phyloP scores from a whole-genome alignment of 2,888 invertebrate genomes.

The Protonemura montana region DNA sequence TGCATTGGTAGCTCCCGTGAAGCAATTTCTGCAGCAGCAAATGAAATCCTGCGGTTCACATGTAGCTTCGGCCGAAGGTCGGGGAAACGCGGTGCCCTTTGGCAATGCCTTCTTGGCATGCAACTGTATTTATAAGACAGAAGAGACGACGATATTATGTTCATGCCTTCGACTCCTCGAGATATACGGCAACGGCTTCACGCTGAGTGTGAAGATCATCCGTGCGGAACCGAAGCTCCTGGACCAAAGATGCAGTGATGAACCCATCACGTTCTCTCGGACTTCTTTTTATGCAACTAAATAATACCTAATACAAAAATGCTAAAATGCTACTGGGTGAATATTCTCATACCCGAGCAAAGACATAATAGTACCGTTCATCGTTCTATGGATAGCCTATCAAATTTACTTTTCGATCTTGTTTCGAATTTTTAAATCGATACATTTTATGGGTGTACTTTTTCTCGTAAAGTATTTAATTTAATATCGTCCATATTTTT shows the following conservation, averaged over 20 bases:
- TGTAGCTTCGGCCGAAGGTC: not conserved
- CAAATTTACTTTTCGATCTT: not conserved
- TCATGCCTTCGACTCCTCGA: not conserved
- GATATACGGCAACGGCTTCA: not conserved
- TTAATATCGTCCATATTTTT: not conserved
- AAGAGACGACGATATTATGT: not conserved
- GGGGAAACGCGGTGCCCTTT: not conserved
- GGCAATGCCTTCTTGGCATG: not conserved
- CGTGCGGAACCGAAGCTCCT: constrained; percentile 27
- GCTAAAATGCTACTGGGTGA: constrained; percentile 25
- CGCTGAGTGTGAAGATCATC: constrained; percentile 21
- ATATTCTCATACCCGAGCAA: not conserved
- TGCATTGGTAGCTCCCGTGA: not conserved
- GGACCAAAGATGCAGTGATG: constrained; percentile 31
- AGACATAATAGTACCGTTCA: not conserved
- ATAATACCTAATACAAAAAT: not conserved
- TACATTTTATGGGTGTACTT: not conserved
- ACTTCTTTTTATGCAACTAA: constrained; percentile 1
- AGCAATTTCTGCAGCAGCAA: not conserved
- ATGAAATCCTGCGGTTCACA: not conserved
- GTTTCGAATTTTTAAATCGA: not conserved
- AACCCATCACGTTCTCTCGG: constrained; percentile 13
- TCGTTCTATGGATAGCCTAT: not conserved
- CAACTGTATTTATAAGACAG: not conserved
- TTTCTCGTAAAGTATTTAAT: not conserved